Conservation (phyloP, 2,888 invertebrate species). For the Bugula neritina region DNA sequence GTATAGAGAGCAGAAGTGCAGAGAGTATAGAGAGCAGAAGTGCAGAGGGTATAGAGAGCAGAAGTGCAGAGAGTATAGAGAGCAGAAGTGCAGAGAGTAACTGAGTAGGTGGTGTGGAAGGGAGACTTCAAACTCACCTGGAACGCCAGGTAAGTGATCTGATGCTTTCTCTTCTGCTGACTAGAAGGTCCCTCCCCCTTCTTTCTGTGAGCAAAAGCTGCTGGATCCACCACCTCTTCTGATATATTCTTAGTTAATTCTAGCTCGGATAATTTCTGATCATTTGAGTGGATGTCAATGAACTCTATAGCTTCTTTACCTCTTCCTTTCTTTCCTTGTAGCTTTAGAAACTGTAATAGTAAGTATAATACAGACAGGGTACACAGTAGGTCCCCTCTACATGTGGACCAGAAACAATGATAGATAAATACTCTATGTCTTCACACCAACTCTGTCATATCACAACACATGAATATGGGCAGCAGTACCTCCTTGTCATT, state of each 20-base stretch:
- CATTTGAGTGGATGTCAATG: constrained; percentile 75
- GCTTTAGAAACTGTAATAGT: constrained; percentile 37
- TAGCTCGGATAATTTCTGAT: constrained; percentile 71
- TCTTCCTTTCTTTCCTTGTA: constrained; percentile 65
- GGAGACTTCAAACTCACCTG: constrained; percentile 60
- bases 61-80: no score
- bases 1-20: no score
- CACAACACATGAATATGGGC: no score
- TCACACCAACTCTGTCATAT: no score
- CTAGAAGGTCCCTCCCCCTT: constrained; percentile 59
- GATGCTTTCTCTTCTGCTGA: constrained; percentile 72
- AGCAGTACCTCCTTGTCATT: no score
- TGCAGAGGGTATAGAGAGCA: no score
- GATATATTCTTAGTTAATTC: constrained; percentile 69
- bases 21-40: no score
- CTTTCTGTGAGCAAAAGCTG: constrained; percentile 31
- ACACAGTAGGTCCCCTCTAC: no score
- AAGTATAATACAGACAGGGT: not conserved
- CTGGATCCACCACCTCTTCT: constrained; percentile 44
- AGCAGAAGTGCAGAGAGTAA: no score
- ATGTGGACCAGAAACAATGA: no score
- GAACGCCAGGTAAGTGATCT: constrained; percentile 88
- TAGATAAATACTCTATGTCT: no score
- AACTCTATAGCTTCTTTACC: constrained; percentile 64
- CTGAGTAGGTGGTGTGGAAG: no score